phyloP scores from a whole-genome alignment of 2,888 invertebrate species.

The Rhabditoides inermis region DNA sequence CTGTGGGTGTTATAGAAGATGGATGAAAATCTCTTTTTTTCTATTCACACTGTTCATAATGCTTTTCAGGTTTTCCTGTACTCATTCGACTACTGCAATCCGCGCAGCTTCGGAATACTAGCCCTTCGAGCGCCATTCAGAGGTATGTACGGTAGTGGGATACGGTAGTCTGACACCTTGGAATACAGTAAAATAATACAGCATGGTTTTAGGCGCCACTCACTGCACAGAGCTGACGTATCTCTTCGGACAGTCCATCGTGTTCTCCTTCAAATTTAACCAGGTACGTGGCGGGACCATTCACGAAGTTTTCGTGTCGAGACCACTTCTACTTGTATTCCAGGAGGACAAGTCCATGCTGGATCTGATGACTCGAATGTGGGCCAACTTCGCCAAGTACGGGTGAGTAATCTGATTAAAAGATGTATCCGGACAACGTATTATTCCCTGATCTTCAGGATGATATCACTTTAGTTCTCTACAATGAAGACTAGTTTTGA shows the following conservation, averaged over 20 bases:
- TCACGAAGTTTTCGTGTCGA: too few relatives aligned
- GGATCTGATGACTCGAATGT: conserved; percentile 39
- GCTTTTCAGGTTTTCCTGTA: conserved; percentile 24
- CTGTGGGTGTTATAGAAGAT: background rate
- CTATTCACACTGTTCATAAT: background rate
- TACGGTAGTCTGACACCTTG: background rate
- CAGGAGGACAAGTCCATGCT: conserved; percentile 35
- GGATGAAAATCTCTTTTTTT: too few relatives aligned
- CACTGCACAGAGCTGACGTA: conserved; percentile 46
- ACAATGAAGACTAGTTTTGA: too few relatives aligned
- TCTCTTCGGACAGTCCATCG: conserved; percentile 41
- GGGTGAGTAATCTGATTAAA: too few relatives aligned
- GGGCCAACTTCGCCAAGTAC: conserved; percentile 48
- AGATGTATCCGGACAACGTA: too few relatives aligned
- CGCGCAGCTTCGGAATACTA: conserved; percentile 35
- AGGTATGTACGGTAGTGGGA: conserved; percentile 12
- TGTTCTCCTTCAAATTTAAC: conserved; percentile 37
- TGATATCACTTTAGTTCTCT: too few relatives aligned
- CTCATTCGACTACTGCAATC: conserved; percentile 39
- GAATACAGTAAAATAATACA: background rate
- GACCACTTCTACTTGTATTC: too few relatives aligned
- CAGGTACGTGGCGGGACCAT: too few relatives aligned
- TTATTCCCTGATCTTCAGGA: too few relatives aligned
- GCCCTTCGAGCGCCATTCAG: conserved; percentile 36
- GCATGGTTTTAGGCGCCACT: conserved; percentile 20